Conservation (phyloP, 2,888 invertebrate genomes). For the Leptopilina drosophilae region DNA sequence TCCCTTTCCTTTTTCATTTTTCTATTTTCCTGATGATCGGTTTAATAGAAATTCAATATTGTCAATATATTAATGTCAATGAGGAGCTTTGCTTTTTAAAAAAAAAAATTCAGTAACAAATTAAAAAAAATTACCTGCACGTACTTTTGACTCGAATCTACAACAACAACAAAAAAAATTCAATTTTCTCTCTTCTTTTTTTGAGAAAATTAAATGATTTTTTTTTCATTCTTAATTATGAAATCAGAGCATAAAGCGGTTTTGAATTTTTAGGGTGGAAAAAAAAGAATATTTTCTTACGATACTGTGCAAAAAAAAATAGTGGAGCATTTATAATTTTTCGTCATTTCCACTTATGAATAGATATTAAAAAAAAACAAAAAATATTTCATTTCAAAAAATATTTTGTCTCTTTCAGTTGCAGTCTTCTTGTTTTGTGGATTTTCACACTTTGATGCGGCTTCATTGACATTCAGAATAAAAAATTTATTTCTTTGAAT, state of each 20-base stretch:
- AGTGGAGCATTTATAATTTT: neutral
- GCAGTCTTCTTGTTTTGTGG: neutral
- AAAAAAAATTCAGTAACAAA: conserved; percentile 20
- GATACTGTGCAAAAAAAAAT: neutral
- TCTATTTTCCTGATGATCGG: neutral
- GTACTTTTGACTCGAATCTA: conserved; percentile 53
- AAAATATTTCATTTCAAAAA: neutral
- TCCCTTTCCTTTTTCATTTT: neutral
- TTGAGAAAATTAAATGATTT: neutral
- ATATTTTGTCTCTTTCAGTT: neutral
- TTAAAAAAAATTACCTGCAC: conserved; percentile 39
- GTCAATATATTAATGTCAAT: conserved; percentile 8
- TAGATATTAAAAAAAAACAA: neutral
- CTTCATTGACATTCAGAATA: neutral
- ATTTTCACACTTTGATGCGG: neutral
- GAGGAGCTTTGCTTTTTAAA: conserved; percentile 9
- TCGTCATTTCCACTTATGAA: neutral
- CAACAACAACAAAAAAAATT: neutral
- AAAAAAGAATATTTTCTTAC: neutral
- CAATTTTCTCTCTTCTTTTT: neutral
- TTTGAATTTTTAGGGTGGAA: no score
- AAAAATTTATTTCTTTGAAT: neutral
- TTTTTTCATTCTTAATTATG: no score
- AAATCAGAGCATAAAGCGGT: neutral
- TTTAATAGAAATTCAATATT: neutral